A percentile compares a stretch with the other conserved stretches of the same genome.
phyloP scores from a whole-genome alignment of 2,797 vertebrate genomes.

The Myioborus miniatus region DNA sequence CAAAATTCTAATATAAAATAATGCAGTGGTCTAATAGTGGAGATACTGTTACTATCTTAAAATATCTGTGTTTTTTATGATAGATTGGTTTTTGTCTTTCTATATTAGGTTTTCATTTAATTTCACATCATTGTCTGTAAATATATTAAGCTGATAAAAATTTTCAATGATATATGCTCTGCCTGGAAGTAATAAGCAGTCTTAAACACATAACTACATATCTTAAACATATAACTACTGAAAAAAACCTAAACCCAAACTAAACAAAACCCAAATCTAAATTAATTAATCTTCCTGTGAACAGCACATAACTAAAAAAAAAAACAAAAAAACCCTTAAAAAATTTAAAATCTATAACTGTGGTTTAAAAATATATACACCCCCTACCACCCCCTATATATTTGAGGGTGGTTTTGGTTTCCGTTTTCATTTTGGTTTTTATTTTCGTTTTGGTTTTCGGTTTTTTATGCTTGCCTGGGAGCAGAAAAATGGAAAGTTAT shows the following conservation, averaged over 20 bases:
- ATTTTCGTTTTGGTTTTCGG: no score
- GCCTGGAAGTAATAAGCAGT: not conserved
- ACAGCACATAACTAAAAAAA: not conserved
- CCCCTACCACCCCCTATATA: rapidly evolving
- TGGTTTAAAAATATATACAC: not conserved
- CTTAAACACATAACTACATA: not conserved
- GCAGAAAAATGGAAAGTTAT: not conserved
- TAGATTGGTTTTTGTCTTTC: not conserved
- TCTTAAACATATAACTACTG: not conserved
- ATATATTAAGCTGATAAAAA: not conserved
- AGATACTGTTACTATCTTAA: not conserved
- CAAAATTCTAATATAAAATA: not conserved
- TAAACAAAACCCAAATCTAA: not conserved
- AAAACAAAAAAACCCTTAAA: not conserved
- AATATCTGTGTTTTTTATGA: not conserved
- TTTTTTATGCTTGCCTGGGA: not conserved
- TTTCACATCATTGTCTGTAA: not conserved
- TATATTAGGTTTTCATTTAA: not conserved
- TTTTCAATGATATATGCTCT: not conserved
- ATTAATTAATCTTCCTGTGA: not conserved
- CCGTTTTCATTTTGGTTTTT: not conserved
- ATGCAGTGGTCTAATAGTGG: not conserved
- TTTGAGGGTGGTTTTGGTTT: not conserved
- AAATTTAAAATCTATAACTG: not conserved
- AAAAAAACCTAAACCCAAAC: not conserved